Evolutionary conservation across 2,888 invertebrate species (phyloP).

Genomic region (Apamea crenata): DNA sequence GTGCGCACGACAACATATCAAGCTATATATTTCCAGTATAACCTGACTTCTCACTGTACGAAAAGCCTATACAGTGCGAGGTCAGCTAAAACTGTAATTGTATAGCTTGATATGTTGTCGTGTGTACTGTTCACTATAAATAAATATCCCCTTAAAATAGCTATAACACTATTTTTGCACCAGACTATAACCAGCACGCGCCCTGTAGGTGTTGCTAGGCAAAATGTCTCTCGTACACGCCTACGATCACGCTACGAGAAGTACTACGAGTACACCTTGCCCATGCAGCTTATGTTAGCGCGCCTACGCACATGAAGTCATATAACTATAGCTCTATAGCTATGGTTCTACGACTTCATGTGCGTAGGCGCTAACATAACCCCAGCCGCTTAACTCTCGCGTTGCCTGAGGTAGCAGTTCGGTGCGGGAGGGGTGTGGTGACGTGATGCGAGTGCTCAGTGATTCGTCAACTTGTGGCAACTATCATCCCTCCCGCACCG

Average conservation of each 20-base stretch:
- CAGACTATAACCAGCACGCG: not conserved
- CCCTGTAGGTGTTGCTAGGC: not conserved
- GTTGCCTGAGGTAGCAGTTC: too few species aligned
- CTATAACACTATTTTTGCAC: not conserved
- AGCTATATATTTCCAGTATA: not conserved
- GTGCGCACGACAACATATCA: too few species aligned
- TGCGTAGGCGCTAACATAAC: too few species aligned
- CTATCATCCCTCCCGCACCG: too few species aligned
- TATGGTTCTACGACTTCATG: too few species aligned
- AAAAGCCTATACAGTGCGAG: not conserved
- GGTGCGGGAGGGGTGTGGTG: too few species aligned
- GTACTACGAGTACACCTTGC: not conserved
- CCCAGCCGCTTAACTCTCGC: too few species aligned
- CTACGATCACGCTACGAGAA: conserved; percentile 4
- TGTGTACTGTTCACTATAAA: not conserved
- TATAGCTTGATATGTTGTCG: not conserved
- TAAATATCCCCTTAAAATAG: not conserved
- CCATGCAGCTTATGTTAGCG: not conserved
- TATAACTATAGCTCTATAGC: not conserved
- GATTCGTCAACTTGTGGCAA: too few species aligned
- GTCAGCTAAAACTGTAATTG: not conserved
- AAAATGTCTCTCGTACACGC: not conserved
- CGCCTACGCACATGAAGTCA: not conserved
- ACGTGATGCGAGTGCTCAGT: too few species aligned
- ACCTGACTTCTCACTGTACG: not conserved